Percentiles rank a stretch among this genome's conserved stretches.
Evolutionary conservation across 1,140 invertebrate species (phyloP).

Genomic region (Drosophila novamexicana): DNA sequence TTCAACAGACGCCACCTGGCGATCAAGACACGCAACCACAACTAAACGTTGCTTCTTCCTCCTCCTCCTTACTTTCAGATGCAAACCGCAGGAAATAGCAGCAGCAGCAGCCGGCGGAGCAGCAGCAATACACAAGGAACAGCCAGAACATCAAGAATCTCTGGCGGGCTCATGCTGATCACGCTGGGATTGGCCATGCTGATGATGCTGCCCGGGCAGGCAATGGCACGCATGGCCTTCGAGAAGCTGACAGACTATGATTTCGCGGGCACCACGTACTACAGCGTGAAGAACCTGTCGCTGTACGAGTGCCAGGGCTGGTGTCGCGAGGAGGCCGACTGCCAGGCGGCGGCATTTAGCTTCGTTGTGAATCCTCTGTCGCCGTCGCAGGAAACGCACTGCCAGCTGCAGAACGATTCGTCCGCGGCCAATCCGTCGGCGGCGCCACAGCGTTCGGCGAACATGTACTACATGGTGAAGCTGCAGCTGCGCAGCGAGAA

Average conservation of each 20-base stretch:
- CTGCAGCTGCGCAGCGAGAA: conserved; percentile 95
- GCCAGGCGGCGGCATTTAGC: conserved; percentile 95
- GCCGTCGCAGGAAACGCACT: conserved; percentile 95
- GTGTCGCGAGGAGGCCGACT: conserved; percentile 96
- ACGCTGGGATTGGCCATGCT: conserved; percentile 35
- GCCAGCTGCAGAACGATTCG: conserved; percentile 96
- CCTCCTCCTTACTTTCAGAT: conserved; percentile 27
- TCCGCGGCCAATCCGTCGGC: conserved; percentile 94
- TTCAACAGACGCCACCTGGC: conserved; percentile 14
- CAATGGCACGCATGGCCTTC: conserved; percentile 91
- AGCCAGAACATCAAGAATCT: conserved; percentile 19
- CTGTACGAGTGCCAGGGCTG: conserved; percentile 97
- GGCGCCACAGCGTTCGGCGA: conserved; percentile 92
- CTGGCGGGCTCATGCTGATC: conserved; percentile 31
- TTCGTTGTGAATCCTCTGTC: conserved; percentile 96
- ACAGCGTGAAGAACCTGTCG: conserved; percentile 95
- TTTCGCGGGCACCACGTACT: conserved; percentile 95
- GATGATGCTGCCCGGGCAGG: conserved; percentile 47
- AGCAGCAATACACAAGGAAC: conserved; percentile 20
- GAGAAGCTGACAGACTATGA: conserved; percentile 97
- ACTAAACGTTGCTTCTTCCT: neutral
- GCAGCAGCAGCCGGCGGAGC: conserved; percentile 21
- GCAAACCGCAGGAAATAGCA: conserved; percentile 43
- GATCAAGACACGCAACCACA: conserved; percentile 4
- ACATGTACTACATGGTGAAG: conserved; percentile 98